Conservation (phyloP, 2,113 vertebrate species). For the Albula glossodonta region DNA sequence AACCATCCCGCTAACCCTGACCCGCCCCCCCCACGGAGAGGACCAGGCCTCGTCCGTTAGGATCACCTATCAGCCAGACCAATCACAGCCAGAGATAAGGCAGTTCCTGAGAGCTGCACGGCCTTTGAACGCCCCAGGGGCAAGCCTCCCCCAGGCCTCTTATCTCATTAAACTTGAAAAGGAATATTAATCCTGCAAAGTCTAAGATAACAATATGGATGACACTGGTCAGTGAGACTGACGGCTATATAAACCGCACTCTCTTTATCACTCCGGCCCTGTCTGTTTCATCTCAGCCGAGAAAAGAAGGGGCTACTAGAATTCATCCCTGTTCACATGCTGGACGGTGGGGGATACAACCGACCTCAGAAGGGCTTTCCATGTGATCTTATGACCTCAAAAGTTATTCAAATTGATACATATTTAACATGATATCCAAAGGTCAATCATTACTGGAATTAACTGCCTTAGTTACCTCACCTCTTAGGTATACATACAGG, state of each 20-base stretch:
- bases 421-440: not conserved
- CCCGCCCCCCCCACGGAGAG: conserved; percentile 53
- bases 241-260: conserved; percentile 51
- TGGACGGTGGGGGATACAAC: not conserved
- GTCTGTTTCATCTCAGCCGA: conserved; percentile 46
- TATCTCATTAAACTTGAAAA: conserved; percentile 93
- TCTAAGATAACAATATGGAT: conserved; percentile 72
- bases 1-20: conserved; percentile 68
- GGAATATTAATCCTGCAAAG: conserved; percentile 82
- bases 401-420: not conserved
- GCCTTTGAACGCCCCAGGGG: conserved; percentile 82
- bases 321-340: conserved; percentile 27
- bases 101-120: conserved; percentile 78
- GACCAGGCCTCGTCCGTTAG: conserved; percentile 76
- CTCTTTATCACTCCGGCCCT: conserved; percentile 48
- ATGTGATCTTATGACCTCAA: not conserved
- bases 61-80: conserved; percentile 82
- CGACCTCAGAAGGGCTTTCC: not conserved
- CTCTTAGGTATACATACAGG: too few species aligned
- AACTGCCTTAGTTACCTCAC: too few species aligned
- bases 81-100: conserved; percentile 89
- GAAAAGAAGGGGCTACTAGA: conserved; percentile 31
- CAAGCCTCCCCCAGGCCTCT: conserved; percentile 72
- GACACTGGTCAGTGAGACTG: conserved; percentile 59
- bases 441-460: too few species aligned